Evolutionary conservation across 2,888 invertebrate species (phyloP), one percentile per base, ranked within the genome.

Genomic region (Habroteleia sp.): DNA sequence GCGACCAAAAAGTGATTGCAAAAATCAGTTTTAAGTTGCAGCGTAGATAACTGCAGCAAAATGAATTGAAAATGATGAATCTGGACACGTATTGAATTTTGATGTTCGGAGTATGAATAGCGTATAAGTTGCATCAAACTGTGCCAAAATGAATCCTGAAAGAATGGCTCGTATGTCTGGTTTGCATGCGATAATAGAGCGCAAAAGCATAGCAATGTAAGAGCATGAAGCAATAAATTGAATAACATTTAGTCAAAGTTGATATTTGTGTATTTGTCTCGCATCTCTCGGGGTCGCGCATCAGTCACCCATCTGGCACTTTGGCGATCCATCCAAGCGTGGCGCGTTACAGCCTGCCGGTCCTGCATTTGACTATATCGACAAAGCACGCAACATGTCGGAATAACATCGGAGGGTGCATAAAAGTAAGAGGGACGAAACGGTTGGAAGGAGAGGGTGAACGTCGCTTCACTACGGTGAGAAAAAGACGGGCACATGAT

Each of bases 241-340:
- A 73, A 73, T 66, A 73, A 74, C 60, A 52, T 66, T 54, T 66
- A 60, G 66, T 74, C 60, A 62, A 56, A 62, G 54, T 54, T 71
- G 46, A 63, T 73, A 69, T 69, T 76, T 73, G 68, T 63, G 69
- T 72, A 76, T 76, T 69, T 76, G 76, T 62, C 76, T 56, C 63
- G 73, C 27, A 60, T 71, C 71, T 63, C 52, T 65, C 73, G 74
- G 79, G 82, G 83, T 84, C 87, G 72, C 50, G 83, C 88, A 87
- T 88, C 88, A 86, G 87, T 88, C 88, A 88, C 87, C 88, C 88
- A 88, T 88, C 88, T 88, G 88, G 85, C 87, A 84, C 80, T 84
- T 81, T 79, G 81, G 78, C 81, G 82, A 83, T 83, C 84, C 84
- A 83, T 83, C 86, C 85, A 84, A 83, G 84, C 87, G 85, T 86